Percentiles rank a stretch among this genome's conserved stretches.
These are phyloP conservation scores for Platycheirus rosarum DNA, from an alignment of 2,888 invertebrate species.

Conservation along the genomic window DNA sequence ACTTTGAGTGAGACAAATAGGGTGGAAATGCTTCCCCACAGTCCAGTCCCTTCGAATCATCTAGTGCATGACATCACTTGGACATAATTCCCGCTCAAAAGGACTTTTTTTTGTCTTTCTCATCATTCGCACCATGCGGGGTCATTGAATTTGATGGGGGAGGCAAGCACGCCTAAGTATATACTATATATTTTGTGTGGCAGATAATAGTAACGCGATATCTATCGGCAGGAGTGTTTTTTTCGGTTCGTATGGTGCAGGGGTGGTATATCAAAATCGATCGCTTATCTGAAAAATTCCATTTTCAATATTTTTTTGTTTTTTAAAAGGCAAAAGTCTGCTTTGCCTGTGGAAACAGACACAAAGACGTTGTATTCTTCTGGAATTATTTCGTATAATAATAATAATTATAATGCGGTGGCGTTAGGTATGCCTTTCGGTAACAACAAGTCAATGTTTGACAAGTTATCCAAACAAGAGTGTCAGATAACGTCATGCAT, in stretches of 20 bases:
- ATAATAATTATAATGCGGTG: slow-evolving; percentile 15
- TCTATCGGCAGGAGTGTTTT: slow-evolving; percentile 4
- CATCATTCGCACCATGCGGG: slow-evolving; percentile 21
- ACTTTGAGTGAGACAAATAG: slow-evolving; percentile 33
- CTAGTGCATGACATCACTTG: slow-evolving; percentile 61
- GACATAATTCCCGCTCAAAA: slow-evolving; percentile 35
- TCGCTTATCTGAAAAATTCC: neutral
- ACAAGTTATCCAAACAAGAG: slow-evolving; percentile 54
- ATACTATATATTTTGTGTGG: slow-evolving; percentile 19
- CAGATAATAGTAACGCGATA: slow-evolving; percentile 14
- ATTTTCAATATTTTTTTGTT: neutral
- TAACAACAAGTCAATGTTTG: slow-evolving; percentile 47
- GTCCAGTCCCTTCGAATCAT: neutral
- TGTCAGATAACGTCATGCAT: slow-evolving; percentile 55
- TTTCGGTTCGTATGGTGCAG: neutral
- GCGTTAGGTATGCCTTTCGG: slow-evolving; percentile 12
- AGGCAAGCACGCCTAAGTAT: slow-evolving; percentile 18
- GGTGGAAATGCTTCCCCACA: slow-evolving; percentile 17
- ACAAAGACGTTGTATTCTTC: neutral
- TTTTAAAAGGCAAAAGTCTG: neutral
- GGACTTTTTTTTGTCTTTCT: slow-evolving; percentile 20
- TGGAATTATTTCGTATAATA: slow-evolving; percentile 9
- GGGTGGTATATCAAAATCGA: slow-evolving; percentile 7
- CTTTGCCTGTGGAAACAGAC: neutral
- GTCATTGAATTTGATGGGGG: slow-evolving; percentile 20